Evolutionary conservation across 2,113 vertebrate species (phyloP), one percentile per base, ranked within the genome.

Genomic region (Dipodomys ordii): DNA sequence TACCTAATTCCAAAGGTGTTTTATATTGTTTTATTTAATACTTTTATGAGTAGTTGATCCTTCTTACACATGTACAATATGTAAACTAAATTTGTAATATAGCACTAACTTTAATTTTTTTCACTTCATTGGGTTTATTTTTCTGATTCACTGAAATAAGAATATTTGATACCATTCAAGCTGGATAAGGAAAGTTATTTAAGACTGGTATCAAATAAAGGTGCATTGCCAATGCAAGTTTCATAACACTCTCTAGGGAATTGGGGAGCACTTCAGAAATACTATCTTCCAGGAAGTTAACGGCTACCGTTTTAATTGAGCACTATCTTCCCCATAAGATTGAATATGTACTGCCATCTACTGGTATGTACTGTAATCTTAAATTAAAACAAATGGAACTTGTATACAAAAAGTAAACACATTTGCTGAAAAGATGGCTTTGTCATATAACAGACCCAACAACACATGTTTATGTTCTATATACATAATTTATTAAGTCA

Each of bases 281-380:
- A 7, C 88, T 93, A 49, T 65, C 57, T 96, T 72, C 82, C 69
- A 77, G 13, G 83, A 60, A 86, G 72, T 93, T 89, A 32, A 22
- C 78, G 64, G 25, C 64, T 71, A 30, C 67, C 73, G 32, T 12
- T 88, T 62, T 64, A 83, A 57, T 76, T 82, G 22, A 28, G 23
- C 19, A 57, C 53, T 25, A 80, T 79, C 81, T 86, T 3, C 16
- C 86, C 86, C 11, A 4, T 35, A 98, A 98, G 92, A 10, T 94
- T 98, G 98, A 98, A 97, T 94, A 91, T 25, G 87, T 94, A 98
- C 97, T 97, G 98, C 98, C 98, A 98, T 98, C 98, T 98, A 93
- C 98, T 97, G 98, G 98, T 64, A 94, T 28, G 18, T 3, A 3
- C 0, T 71, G 78, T 19, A 88, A 32, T 3, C 88, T 46, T 87